phyloP scores from a whole-genome alignment of 2,888 invertebrate genomes.

The Trimorus sp. region DNA sequence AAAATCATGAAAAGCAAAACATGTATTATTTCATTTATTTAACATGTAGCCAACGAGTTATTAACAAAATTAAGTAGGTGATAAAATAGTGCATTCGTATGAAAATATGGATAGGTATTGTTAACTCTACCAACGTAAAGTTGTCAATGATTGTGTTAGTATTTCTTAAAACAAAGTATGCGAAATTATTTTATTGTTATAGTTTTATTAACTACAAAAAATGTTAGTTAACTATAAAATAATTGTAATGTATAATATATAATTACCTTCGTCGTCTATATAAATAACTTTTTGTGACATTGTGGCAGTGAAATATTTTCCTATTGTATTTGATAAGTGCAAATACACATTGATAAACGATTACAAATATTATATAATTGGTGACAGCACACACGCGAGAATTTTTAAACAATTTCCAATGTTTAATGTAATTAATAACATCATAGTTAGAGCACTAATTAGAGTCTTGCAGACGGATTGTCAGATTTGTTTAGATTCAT shows the following conservation, averaged over 20 bases:
- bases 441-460: background rate
- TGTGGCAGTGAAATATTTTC: background rate
- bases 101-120: too few relatives aligned
- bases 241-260: background rate
- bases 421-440: background rate
- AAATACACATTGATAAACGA: background rate
- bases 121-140: too few relatives aligned
- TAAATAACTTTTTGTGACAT: slow-evolving; percentile 35
- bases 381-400: background rate
- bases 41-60: too few relatives aligned
- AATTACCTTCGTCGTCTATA: slow-evolving; percentile 31
- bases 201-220: background rate
- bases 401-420: background rate
- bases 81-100: too few relatives aligned
- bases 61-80: too few relatives aligned
- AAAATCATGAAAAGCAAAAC: too few relatives aligned
- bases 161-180: background rate
- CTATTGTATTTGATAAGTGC: background rate
- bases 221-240: background rate
- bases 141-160: background rate
- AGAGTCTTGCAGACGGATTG: too few relatives aligned
- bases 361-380: background rate
- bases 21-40: too few relatives aligned
- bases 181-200: too few relatives aligned
- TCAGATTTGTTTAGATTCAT: too few relatives aligned